Evolutionary conservation across 2,113 vertebrate species (phyloP).

Genomic region (Pithys albifrons): DNA sequence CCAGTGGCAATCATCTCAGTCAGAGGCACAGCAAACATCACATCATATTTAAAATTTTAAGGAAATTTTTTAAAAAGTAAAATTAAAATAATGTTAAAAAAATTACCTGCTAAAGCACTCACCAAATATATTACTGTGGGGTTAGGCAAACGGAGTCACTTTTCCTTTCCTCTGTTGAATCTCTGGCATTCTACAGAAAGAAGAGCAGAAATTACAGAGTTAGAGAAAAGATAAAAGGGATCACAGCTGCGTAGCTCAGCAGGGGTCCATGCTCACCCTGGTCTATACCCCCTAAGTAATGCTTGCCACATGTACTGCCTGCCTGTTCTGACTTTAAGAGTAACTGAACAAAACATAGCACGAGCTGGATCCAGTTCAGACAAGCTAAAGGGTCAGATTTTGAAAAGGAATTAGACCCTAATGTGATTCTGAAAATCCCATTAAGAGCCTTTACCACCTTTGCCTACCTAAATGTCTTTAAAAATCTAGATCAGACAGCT

Average conservation of each 20-base stretch:
- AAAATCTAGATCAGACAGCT: not conserved
- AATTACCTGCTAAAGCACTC: not conserved
- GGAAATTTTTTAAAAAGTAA: not conserved
- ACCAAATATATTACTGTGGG: not conserved
- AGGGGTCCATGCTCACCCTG: rapidly evolving
- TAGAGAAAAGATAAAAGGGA: not conserved
- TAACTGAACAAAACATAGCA: not conserved
- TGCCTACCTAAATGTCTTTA: not conserved
- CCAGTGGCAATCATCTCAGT: not conserved
- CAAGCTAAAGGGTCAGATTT: not conserved
- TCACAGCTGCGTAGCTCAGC: not conserved
- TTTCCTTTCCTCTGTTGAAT: not conserved
- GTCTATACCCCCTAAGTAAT: not conserved
- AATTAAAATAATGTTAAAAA: not conserved
- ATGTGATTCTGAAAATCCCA: slow-evolving; percentile 45
- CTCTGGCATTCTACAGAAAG: slow-evolving; percentile 6
- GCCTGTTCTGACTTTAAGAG: not conserved
- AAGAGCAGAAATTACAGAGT: not conserved
- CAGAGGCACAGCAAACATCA: not conserved
- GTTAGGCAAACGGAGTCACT: not conserved
- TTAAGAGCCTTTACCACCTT: slow-evolving; percentile 34
- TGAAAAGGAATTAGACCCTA: slow-evolving; percentile 35
- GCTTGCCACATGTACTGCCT: rapidly evolving
- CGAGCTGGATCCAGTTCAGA: not conserved
- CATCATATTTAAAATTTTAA: not conserved